Conservation (phyloP, 2,888 invertebrate species). For the Drosophila meridionalis region DNA sequence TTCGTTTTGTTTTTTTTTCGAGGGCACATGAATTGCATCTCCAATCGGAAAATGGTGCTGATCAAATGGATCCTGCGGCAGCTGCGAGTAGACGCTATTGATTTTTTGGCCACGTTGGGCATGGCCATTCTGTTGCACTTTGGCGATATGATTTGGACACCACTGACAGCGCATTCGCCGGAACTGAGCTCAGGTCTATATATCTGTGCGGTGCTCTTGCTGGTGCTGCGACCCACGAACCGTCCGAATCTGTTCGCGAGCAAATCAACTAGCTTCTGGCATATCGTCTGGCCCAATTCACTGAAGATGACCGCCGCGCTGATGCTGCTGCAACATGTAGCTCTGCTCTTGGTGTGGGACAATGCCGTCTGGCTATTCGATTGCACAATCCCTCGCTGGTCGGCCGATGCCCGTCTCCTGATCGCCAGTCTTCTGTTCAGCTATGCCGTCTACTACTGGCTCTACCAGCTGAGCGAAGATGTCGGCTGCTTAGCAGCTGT, state of each 20-base stretch:
- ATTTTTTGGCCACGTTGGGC: constrained; percentile 28
- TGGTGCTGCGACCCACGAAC: constrained; percentile 25
- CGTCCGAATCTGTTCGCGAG: neutral
- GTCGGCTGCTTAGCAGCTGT: neutral
- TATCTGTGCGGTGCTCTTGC: constrained; percentile 31
- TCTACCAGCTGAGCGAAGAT: constrained; percentile 8
- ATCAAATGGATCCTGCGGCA: neutral
- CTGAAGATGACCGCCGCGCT: constrained; percentile 31
- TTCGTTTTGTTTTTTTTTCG: constrained; percentile 4
- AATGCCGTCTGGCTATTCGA: constrained; percentile 25
- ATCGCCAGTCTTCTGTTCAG: constrained; percentile 17
- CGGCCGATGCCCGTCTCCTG: constrained; percentile 19
- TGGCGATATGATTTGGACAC: constrained; percentile 27
- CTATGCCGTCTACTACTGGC: constrained; percentile 26
- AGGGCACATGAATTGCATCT: neutral
- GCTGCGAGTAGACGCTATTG: constrained; percentile 28
- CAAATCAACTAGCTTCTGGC: neutral
- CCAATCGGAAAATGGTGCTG: constrained; percentile 8
- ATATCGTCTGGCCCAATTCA: constrained; percentile 15
- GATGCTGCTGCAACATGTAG: constrained; percentile 45
- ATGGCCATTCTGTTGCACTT: constrained; percentile 27
- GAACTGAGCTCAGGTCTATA: constrained; percentile 47
- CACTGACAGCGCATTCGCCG: constrained; percentile 33
- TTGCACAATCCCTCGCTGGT: constrained; percentile 5
- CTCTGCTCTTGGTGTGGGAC: constrained; percentile 36